These are phyloP conservation scores for Tylochromis polylepis DNA, from an alignment of 2,113 vertebrate species.

Conservation along the genomic window DNA sequence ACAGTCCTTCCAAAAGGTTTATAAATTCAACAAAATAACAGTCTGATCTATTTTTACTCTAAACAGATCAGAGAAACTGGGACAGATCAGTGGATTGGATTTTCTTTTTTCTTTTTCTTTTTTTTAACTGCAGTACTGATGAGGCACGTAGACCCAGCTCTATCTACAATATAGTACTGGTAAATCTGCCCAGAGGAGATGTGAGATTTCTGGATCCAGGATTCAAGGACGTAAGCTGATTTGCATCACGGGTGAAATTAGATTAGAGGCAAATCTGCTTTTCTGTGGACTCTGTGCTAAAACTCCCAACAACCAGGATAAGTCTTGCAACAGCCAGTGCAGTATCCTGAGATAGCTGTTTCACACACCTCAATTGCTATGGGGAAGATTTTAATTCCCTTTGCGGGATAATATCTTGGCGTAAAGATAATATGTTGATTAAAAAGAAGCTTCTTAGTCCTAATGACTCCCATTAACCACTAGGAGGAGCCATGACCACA, in stretches of 20 bases:
- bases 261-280: conserved; percentile 69
- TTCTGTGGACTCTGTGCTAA: conserved; percentile 39
- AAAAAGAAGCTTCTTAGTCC: neutral
- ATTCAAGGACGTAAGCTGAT: conserved; percentile 58
- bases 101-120: neutral
- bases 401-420: neutral
- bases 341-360: neutral
- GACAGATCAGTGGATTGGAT: conserved; percentile 27
- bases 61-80: conserved; percentile 37
- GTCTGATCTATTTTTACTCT: conserved; percentile 28
- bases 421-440: neutral
- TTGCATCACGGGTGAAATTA: conserved; percentile 65
- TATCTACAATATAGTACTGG: conserved; percentile 9
- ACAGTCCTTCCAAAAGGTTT: neutral
- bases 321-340: neutral
- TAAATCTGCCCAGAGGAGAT: conserved; percentile 34
- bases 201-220: conserved; percentile 31
- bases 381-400: conserved; percentile 6
- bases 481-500: conserved; percentile 60
- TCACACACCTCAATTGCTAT: neutral
- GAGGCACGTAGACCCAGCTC: neutral
- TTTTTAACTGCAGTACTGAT: neutral
- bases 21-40: neutral
- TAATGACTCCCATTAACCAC: conserved; percentile 41
- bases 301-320: conserved; percentile 3